Base-by-base conservation (phyloP, 2,888 invertebrate genomes). In the Chymomyza amoena region DNA sequence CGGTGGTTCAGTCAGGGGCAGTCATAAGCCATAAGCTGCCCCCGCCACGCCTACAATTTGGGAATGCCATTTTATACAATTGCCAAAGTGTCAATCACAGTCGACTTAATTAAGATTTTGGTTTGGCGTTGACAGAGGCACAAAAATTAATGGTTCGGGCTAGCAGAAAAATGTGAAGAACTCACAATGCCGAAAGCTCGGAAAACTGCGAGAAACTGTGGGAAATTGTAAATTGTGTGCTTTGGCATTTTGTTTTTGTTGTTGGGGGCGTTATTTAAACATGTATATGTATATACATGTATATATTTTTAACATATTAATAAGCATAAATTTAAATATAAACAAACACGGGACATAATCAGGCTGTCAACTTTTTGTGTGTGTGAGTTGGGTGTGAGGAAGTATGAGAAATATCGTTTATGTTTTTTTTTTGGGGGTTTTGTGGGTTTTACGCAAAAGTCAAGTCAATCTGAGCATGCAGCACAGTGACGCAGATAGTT, bases 41-140 rank as follows among this genome's bases (percentile, higher is more conserved):
- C 4, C 28, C 28, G 6, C 28, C 28, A 28, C 28, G 4, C 28
- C 32, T 32, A 7, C 39, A 52, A 28, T 51, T 56, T 70, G 4
- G 32, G 57, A 61, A 57, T 45, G 63, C 52, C 15, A 36, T 25
- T 61, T 56, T 57, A 62, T 62, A 67, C 56, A 67, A 62, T 64
- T 73, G 68, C 25, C 36, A 59, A 59, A 39, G 70, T 78, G 76
- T 70, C 76, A 84, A 84, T 84, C 85, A 77, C 75, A 80, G 79
- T 64, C 67, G 68, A 56, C 61, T 70, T 78, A 79, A 84, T 84
- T 80, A 75, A 85, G 71, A 76, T 75, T 76, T 75, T 32, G 68
- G 66, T 59, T 60, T 28, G 72, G 20, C 57, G 20, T 56, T 54
- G 54, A 45, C 39, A 45, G 20, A 68, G 45, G 61, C 59, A 60